Evolutionary conservation across 2,797 vertebrate species (phyloP).

Genomic region (Coilia nasus): DNA sequence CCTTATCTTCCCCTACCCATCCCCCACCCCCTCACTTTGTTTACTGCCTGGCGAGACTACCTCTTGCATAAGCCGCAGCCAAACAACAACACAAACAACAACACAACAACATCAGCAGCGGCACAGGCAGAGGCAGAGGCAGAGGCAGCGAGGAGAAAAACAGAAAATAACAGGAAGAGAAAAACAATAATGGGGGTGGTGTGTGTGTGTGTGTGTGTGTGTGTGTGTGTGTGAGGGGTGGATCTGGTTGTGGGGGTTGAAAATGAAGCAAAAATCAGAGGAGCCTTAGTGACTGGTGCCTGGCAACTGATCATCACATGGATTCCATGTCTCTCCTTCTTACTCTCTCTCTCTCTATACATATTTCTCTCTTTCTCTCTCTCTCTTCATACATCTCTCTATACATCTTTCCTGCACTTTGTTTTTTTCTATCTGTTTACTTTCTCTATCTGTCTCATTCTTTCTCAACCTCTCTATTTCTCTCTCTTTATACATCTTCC

Average conservation of each 20-base stretch:
- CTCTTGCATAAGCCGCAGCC: conserved; percentile 66
- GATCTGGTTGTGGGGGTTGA: conserved; percentile 14
- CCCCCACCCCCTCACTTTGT: conserved; percentile 61
- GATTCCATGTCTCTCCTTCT: not conserved
- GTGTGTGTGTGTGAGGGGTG: too few species aligned
- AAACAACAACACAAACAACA: conserved; percentile 63
- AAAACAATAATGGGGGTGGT: conserved; percentile 45
- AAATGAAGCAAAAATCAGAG: conserved; percentile 28
- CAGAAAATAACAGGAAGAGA: conserved; percentile 42
- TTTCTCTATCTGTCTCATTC: not conserved
- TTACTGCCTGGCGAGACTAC: conserved; percentile 67
- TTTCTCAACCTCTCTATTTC: not conserved
- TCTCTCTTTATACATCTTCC: not conserved
- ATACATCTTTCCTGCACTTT: too few species aligned
- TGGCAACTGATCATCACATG: not conserved
- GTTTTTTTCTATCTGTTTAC: too few species aligned
- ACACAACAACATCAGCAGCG: conserved; percentile 60
- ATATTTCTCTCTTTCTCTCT: not conserved
- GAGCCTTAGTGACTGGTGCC: conserved; percentile 4
- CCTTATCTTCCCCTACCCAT: conserved; percentile 23
- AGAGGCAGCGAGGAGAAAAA: not conserved
- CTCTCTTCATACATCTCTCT: too few species aligned
- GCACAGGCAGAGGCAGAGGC: conserved; percentile 48
- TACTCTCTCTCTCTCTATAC: too few species aligned
- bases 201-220: too few species aligned